phyloP scores from a whole-genome alignment of 2,797 vertebrate species.

The Trachops cirrhosus region DNA sequence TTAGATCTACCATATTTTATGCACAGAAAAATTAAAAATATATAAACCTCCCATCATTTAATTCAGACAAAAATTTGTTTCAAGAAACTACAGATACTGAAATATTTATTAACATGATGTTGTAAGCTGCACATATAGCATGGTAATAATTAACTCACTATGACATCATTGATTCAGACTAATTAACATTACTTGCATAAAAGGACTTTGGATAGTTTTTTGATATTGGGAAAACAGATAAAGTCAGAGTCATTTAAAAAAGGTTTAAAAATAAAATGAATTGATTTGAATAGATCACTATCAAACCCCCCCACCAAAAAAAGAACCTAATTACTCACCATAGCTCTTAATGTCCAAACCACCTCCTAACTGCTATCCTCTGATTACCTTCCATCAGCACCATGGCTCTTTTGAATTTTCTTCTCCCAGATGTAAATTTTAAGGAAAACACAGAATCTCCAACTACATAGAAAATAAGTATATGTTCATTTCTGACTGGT shows the following conservation, averaged over 20 bases:
- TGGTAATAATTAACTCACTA: conserved; percentile 8
- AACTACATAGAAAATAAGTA: neutral
- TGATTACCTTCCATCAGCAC: neutral
- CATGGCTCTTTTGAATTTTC: neutral
- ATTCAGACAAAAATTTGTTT: neutral
- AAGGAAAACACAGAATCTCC: neutral
- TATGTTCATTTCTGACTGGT: neutral
- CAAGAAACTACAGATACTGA: neutral
- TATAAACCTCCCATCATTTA: neutral
- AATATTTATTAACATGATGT: neutral
- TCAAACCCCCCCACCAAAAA: neutral
- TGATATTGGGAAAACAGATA: neutral
- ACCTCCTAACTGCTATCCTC: neutral
- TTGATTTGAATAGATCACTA: neutral
- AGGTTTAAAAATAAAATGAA: neutral
- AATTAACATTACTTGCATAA: neutral
- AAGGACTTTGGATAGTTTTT: neutral
- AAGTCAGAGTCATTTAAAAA: neutral
- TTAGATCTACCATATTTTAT: neutral
- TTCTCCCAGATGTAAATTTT: neutral
- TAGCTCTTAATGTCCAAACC: neutral
- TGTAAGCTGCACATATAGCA: neutral
- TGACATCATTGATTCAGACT: neutral
- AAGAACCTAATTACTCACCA: neutral
- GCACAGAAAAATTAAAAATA: neutral